Base-by-base conservation (phyloP, 2,888 invertebrate species). In the Apodemia hepburni region DNA sequence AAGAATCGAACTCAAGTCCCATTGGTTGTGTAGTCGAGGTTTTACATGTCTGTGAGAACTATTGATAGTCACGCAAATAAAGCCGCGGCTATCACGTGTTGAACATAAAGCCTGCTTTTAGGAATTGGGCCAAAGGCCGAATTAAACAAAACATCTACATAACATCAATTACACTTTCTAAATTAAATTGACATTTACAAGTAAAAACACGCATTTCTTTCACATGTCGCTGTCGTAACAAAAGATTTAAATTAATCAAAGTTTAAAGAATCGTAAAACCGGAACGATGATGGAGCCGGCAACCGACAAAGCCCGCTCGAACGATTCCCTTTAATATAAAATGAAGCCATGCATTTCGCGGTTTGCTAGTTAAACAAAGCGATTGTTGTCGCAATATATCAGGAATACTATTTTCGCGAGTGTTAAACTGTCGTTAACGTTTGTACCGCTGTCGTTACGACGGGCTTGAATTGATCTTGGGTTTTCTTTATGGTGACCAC, bases 321-420 rank as follows among this genome's bases (percentile, higher is more conserved):
- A 15, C 42, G 42, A 15, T 42, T 15, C 5, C 11, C 49, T 15
- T 49, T 18, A 15, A 54, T 27, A 22, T 27, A 27, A n/a, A 54
- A 54, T 57, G 54, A 57, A 57, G 54, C 27, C 29, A 29, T 57
- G 22, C 54, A 57, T 3, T 27, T 57, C 15, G 54, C 8, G 57
- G 57, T 57, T 29, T 57, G 57, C 29, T n/a, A n/a, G 57, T 29
- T 27, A 6, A 57, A 57, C 27, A 57, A 29, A n/a, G 57, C 57
- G 7, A n/a, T 57, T 57, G 27, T 29, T 57, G 57, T 57, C 57
- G 15, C 57, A 57, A 15, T 57, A 57, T 8, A 29, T 29, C 57
- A 29, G 57, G 12, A 57, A 57, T n/a, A 29, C 57, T 27, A n/a
- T 57, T 57, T 29, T 15, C 22, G 22, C 18, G 27, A 27, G 22